phyloP scores from a whole-genome alignment of 2,113 vertebrate genomes.

The Serilophus lunatus region DNA sequence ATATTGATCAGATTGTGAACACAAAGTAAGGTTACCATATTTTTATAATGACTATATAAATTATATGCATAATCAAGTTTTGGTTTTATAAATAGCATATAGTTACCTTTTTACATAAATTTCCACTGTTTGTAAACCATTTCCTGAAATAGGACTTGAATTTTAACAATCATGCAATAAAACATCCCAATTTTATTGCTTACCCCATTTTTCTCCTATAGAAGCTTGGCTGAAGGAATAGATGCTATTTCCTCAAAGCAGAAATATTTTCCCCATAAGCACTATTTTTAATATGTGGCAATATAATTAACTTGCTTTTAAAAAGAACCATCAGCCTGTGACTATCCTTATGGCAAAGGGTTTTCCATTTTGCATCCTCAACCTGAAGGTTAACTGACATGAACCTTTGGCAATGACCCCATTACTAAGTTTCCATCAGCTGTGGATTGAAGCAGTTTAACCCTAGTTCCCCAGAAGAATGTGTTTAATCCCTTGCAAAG shows the following conservation, averaged over 20 bases:
- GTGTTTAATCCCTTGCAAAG: not conserved
- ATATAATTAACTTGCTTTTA: not conserved
- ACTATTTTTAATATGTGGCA: not conserved
- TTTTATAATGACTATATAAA: slow-evolving; percentile 23
- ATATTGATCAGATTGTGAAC: not conserved
- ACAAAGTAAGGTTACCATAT: not conserved
- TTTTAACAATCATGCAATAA: not conserved
- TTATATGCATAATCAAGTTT: not conserved
- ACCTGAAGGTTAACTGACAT: not conserved
- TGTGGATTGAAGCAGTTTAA: not conserved
- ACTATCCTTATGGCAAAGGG: not conserved
- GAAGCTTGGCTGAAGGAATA: not conserved
- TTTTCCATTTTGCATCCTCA: not conserved
- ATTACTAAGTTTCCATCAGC: not conserved
- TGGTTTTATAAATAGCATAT: not conserved
- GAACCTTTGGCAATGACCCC: not conserved
- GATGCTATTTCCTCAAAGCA: not conserved
- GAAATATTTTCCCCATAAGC: not conserved
- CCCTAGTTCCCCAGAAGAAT: not conserved
- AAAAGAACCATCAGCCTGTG: not conserved
- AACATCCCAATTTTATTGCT: not conserved
- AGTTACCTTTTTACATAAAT: not conserved
- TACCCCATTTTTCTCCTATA: not conserved
- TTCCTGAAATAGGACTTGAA: not conserved
- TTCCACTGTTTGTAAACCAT: not conserved